phyloP scores from a whole-genome alignment of 2,113 vertebrate genomes.

The Cyanoderma ruficeps region DNA sequence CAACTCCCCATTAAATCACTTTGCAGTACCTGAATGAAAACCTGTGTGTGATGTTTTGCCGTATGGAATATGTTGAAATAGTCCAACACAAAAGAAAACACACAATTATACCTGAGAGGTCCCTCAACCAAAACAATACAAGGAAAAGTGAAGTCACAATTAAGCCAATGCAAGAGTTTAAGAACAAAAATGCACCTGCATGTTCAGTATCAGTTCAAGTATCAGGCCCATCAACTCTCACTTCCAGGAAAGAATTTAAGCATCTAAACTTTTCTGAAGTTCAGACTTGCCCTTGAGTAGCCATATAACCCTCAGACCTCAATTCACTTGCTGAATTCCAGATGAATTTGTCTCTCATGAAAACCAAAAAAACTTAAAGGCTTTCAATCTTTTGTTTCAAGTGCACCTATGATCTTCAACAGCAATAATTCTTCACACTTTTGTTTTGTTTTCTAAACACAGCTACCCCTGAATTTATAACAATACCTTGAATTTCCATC shows the following conservation, averaged over 20 bases:
- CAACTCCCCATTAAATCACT: not conserved
- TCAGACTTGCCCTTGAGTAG: not conserved
- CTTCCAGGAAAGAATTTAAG: not conserved
- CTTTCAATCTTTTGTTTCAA: not conserved
- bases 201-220: not conserved
- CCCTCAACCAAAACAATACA: not conserved
- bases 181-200: not conserved
- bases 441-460: not conserved
- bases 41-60: not conserved
- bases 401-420: not conserved
- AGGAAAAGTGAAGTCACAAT: not conserved
- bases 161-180: not conserved
- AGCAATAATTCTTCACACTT: not conserved
- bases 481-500: not conserved
- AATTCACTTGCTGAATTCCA: not conserved
- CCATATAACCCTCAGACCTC: not conserved
- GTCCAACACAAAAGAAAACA: not conserved
- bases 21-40: not conserved
- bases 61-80: not conserved
- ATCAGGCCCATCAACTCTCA: not conserved
- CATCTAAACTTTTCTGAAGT: not conserved
- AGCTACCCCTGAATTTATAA: not conserved
- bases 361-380: not conserved
- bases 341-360: not conserved
- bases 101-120: not conserved